Evolutionary conservation across 1,140 invertebrate genomes (phyloP).

Genomic region (Patella vulgata): DNA sequence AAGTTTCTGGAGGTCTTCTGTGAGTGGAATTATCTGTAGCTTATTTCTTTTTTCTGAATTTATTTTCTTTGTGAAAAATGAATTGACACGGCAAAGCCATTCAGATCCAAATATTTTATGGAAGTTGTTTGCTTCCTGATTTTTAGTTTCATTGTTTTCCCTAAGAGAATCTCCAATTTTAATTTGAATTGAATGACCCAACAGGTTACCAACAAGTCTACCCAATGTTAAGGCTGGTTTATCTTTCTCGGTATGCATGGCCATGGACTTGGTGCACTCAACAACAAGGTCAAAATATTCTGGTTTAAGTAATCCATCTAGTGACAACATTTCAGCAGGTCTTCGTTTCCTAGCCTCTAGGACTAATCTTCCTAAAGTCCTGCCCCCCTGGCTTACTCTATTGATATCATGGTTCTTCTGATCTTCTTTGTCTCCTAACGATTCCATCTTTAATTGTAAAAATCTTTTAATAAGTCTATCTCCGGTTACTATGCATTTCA

Average conservation of each 20-base stretch:
- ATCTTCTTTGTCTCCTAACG: slow-evolving; percentile 9
- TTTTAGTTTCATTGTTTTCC: slow-evolving; percentile 5
- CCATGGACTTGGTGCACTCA: slow-evolving; percentile 5
- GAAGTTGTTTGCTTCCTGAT: slow-evolving; percentile 9
- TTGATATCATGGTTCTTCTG: slow-evolving; percentile 13
- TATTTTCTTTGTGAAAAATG: slow-evolving; percentile 8
- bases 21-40: slow-evolving; percentile 20
- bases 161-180: slow-evolving; percentile 19
- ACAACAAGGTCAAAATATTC: slow-evolving; percentile 19
- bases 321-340: background rate
- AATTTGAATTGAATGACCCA: slow-evolving; percentile 20
- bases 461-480: slow-evolving; percentile 13
- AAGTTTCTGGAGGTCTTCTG: slow-evolving; percentile 24
- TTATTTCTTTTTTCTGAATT: slow-evolving; percentile 13
- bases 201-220: slow-evolving; percentile 16
- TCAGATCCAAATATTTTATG: slow-evolving; percentile 19
- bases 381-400: slow-evolving; percentile 6
- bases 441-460: slow-evolving; percentile 9
- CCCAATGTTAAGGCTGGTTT: slow-evolving; percentile 11
- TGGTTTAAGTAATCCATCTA: slow-evolving; percentile 1
- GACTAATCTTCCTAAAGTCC: slow-evolving; percentile 20
- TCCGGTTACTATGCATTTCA: slow-evolving; percentile 9
- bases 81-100: slow-evolving; percentile 22
- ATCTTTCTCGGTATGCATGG: background rate
- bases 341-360: slow-evolving; percentile 1